Base-by-base conservation (phyloP, 2,113 vertebrate genomes). In the Gallinago media region DNA sequence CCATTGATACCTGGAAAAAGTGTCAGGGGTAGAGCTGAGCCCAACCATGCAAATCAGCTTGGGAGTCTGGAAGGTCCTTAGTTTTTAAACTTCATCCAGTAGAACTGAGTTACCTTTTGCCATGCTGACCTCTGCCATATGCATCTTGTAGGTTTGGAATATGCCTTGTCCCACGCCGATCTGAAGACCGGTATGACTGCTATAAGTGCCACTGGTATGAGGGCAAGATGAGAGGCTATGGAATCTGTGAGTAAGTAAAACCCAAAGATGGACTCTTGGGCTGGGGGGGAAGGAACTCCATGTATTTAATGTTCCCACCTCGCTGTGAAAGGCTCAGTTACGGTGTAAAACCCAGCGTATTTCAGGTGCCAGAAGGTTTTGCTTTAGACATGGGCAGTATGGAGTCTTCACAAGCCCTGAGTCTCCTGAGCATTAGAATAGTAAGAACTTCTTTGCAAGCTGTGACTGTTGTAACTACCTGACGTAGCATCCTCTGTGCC, bases 221-320 rank as follows among this genome's bases (percentile, higher is more conserved):
- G 36, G 98, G 98, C 84, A 95, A 44, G 70, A 98, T 98, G 97
- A 87, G 83, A 3, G 98, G 97, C 92, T 98, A 98, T 1, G 98
- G 98, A 66, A 98, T 98, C 97, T 98, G 98, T 96, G 98, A 98
- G 98, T 98, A 98, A 98, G 98, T 98, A 88, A 77, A 58, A 54
- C 22, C 21, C 3, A 14, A 27, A 21, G 42, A 2, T 0, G 17
- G 4, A 9, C 9, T n/a, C 68, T 47, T 5, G 2, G 12, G 16
- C 14, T 13, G 9, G 9, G 15, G 9, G 10, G 4, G 21, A 47
- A 21, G 10, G 19, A 2, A 3, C 5, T 80, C 59, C 16, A 3
- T 1, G 0, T 3, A 0, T 3, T 23, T 38, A 26, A 2, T 2
- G 15, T 4, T 18, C 18, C 26, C 38, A 31, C 44, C 4, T 27